These are phyloP conservation scores for Ictalurus furcatus DNA, from an alignment of 2,113 vertebrate genomes.

Conservation along the genomic window DNA sequence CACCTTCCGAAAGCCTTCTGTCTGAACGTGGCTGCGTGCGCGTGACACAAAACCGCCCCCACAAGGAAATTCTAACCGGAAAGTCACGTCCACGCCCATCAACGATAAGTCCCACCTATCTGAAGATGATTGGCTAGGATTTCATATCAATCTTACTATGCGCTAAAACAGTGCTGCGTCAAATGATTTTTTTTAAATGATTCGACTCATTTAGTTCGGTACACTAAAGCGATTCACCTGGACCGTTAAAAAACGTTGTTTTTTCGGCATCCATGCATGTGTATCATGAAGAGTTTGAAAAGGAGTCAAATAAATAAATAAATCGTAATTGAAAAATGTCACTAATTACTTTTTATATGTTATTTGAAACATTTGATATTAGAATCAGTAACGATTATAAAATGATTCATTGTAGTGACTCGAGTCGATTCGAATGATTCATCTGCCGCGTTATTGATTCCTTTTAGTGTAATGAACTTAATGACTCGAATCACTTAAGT, in stretches of 20 bases:
- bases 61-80: neutral
- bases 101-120: neutral
- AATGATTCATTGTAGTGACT: too few species aligned
- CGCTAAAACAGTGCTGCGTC: neutral
- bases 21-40: neutral
- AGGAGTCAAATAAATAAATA: neutral
- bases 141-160: neutral
- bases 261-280: neutral
- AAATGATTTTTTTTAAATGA: neutral
- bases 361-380: neutral
- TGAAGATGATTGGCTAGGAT: neutral
- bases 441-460: neutral
- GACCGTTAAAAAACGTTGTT: neutral
- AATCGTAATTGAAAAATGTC: neutral
- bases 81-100: neutral
- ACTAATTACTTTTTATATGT: neutral
- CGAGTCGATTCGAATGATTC: neutral
- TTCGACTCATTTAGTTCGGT: neutral
- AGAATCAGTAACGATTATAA: too few species aligned
- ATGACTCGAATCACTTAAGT: neutral
- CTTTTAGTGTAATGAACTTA: neutral
- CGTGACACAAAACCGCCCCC: constrained; percentile 4
- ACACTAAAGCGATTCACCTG: neutral
- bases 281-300: neutral
- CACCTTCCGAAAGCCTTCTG: neutral